A percentile compares a stretch with the other conserved stretches of the same genome.
Evolutionary conservation across 1,140 invertebrate species (phyloP).

Genomic region (Akabosia matsudoensis): DNA sequence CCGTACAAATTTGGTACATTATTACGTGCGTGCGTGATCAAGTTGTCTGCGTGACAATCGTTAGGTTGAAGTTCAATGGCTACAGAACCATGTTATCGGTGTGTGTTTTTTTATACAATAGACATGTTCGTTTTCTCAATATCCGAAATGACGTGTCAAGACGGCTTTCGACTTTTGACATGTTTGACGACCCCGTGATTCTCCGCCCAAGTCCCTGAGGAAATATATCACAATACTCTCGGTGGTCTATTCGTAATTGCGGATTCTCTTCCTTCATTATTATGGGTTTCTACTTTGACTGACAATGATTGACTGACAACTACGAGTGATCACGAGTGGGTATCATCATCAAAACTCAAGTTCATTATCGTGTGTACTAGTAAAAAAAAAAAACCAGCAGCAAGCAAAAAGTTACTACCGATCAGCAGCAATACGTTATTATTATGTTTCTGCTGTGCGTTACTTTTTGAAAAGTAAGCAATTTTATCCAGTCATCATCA

Average conservation of each 20-base stretch:
- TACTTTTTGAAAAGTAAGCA: too few species aligned
- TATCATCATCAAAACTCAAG: too few species aligned
- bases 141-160: slow-evolving; percentile 6
- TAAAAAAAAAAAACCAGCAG: too few species aligned
- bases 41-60: neutral
- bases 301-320: slow-evolving; percentile 23
- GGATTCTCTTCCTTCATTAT: neutral
- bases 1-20: neutral
- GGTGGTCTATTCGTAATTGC: neutral
- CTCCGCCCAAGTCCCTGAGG: neutral
- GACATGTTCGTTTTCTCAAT: neutral
- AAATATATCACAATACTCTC: neutral
- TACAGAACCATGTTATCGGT: neutral
- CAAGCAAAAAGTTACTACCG: too few species aligned
- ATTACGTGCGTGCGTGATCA: neutral
- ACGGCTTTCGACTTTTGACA: slow-evolving; percentile 20
- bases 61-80: too few species aligned
- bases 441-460: too few species aligned
- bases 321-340: neutral
- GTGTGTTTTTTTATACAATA: neutral
- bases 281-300: neutral
- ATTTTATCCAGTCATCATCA: slow-evolving; percentile 23
- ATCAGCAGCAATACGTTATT: too few species aligned
- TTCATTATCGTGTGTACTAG: neutral
- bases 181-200: slow-evolving; percentile 10